These are phyloP conservation scores for Pandemis heparana DNA, from an alignment of 2,888 invertebrate genomes.

Conservation along the genomic window DNA sequence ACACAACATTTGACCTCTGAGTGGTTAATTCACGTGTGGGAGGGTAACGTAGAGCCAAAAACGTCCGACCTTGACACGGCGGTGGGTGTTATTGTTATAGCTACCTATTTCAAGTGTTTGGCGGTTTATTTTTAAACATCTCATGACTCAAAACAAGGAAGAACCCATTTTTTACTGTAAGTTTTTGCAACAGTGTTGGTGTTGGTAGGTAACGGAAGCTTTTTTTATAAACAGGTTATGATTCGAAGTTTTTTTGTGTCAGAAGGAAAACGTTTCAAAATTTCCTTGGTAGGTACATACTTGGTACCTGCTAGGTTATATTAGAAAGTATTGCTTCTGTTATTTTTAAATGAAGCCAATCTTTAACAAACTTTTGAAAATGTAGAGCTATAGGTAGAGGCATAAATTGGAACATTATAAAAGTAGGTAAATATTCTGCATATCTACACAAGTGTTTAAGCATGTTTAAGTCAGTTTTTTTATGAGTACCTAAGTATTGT, in stretches of 20 bases:
- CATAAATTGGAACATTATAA: no score
- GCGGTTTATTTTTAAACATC: conserved; percentile 34
- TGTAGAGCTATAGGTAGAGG: background rate
- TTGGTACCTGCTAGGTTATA: no score
- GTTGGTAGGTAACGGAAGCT: background rate
- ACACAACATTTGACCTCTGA: background rate
- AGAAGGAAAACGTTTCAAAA: no score
- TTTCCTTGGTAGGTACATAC: no score
- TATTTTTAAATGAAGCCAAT: no score
- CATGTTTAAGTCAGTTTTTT: no score
- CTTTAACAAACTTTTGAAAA: no score
- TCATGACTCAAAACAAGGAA: conserved; percentile 11
- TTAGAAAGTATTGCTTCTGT: no score
- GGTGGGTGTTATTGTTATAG: conserved; percentile 34
- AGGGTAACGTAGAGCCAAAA: conserved; percentile 32
- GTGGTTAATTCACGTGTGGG: conserved; percentile 27
- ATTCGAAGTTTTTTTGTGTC: background rate
- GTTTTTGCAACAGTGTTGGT: background rate
- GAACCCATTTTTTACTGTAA: background rate
- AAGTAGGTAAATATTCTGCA: background rate
- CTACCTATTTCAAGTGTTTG: conserved; percentile 24
- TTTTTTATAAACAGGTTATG: background rate
- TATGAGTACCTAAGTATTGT: no score
- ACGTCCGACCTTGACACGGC: conserved; percentile 38
- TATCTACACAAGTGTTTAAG: no score